Evolutionary conservation across 2,113 vertebrate genomes (phyloP).

Genomic region (Atherinomorus stipes): DNA sequence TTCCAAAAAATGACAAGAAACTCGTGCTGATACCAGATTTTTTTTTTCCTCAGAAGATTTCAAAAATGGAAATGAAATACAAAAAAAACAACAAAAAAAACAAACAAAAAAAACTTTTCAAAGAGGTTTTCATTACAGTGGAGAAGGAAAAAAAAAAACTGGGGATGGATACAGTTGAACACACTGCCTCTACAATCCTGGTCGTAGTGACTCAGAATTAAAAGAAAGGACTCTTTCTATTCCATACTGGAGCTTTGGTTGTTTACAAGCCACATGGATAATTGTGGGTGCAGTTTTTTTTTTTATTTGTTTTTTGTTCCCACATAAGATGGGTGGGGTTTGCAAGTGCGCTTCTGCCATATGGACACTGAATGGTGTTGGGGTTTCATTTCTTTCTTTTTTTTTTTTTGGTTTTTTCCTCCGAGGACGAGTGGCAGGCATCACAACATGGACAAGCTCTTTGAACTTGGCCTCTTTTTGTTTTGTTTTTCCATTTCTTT

Average conservation of each 20-base stretch:
- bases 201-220: conserved; percentile 80
- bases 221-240: conserved; percentile 81
- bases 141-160: conserved; percentile 64
- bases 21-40: conserved; percentile 79
- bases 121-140: conserved; percentile 60
- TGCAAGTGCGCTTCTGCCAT: conserved; percentile 82
- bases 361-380: conserved; percentile 71
- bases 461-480: conserved; percentile 49
- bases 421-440: conserved; percentile 60
- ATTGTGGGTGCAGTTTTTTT: conserved; percentile 79
- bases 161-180: conserved; percentile 80
- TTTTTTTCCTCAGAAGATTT: conserved; percentile 80
- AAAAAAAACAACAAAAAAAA: too few species aligned
- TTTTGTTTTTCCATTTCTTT: not conserved
- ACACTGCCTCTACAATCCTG: conserved; percentile 87
- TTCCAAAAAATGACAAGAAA: conserved; percentile 82
- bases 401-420: conserved; percentile 30
- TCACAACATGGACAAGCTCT: conserved; percentile 64
- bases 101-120: conserved; percentile 56
- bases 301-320: conserved; percentile 52
- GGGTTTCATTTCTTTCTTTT: conserved; percentile 10
- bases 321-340: conserved; percentile 69
- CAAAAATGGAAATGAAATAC: conserved; percentile 78
- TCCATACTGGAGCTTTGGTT: conserved; percentile 87
- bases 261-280: conserved; percentile 87